phyloP scores from a whole-genome alignment of 2,113 vertebrate species.

The Xiphorhynchus elegans region DNA sequence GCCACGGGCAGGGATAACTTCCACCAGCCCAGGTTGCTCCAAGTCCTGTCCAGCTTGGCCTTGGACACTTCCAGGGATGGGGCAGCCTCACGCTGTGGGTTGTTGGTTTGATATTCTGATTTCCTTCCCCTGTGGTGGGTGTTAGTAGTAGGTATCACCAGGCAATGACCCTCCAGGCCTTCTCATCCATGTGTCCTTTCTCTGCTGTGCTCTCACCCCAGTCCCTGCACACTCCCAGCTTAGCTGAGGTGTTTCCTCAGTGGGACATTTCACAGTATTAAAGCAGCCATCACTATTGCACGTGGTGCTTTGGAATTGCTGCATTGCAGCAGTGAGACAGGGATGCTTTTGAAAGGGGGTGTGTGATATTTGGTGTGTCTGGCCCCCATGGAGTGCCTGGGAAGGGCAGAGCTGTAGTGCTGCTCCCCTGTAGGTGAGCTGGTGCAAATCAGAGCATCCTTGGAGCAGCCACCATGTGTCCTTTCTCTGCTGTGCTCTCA shows the following conservation, averaged over 20 bases:
- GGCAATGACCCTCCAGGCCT: neutral
- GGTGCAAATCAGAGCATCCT: neutral
- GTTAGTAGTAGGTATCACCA: neutral
- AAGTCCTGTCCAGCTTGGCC: accelerated
- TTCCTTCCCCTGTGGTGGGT: neutral
- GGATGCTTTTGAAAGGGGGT: neutral
- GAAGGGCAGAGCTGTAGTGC: neutral
- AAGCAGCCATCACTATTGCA: neutral
- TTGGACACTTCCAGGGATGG: neutral
- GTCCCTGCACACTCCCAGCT: neutral
- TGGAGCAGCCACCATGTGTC: neutral
- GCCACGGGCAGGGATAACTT: neutral
- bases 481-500: neutral
- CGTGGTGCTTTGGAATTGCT: neutral
- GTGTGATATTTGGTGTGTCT: neutral
- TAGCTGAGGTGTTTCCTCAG: neutral
- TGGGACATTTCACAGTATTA: neutral
- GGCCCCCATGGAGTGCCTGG: neutral
- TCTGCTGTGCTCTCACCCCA: neutral
- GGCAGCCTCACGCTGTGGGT: neutral
- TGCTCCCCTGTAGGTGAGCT: neutral
- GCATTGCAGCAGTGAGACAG: neutral
- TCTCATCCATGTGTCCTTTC: neutral
- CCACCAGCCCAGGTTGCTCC: neutral
- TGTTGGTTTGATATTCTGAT: neutral